Percentiles rank a stretch among this genome's conserved stretches.
Evolutionary conservation across 1,140 invertebrate species (phyloP).

Genomic region (Drosophila burlai): DNA sequence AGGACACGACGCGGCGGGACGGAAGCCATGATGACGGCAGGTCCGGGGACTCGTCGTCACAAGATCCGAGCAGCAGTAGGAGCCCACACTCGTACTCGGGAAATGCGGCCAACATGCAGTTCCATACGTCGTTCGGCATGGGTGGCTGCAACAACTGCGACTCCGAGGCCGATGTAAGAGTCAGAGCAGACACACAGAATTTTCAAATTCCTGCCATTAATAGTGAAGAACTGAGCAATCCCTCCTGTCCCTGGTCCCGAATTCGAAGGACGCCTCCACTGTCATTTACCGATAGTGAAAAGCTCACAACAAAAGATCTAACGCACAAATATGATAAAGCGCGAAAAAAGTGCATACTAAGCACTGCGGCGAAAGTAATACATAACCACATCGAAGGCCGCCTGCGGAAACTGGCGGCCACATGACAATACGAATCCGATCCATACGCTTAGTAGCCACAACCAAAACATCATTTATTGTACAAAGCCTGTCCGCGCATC

Average conservation of each 20-base stretch:
- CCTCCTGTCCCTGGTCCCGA: constrained; percentile 8
- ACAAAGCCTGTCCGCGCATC: constrained; percentile 33
- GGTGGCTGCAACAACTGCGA: constrained; percentile 76
- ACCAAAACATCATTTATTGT: constrained; percentile 57
- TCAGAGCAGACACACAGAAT: neutral
- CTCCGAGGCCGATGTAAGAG: constrained; percentile 6
- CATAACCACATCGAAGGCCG: constrained; percentile 54
- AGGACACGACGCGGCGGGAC: constrained; percentile 29
- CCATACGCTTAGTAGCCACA: constrained; percentile 31
- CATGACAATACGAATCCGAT: constrained; percentile 57
- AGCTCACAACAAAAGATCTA: too few relatives aligned
- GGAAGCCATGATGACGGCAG: constrained; percentile 36
- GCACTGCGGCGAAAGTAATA: constrained; percentile 62
- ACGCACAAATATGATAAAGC: constrained; percentile 2
- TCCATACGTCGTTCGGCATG: constrained; percentile 64
- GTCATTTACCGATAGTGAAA: neutral
- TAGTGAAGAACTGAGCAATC: constrained; percentile 13
- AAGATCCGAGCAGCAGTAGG: constrained; percentile 27
- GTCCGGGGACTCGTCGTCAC: constrained; percentile 8
- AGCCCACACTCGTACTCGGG: constrained; percentile 37
- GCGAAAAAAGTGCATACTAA: constrained; percentile 33
- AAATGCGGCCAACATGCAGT: constrained; percentile 62
- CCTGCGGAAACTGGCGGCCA: constrained; percentile 41
- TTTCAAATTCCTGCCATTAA: constrained; percentile 25
- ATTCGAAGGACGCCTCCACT: constrained; percentile 11